These are phyloP conservation scores for Dusona sp. DNA, from an alignment of 2,888 invertebrate genomes.

Conservation along the genomic window DNA sequence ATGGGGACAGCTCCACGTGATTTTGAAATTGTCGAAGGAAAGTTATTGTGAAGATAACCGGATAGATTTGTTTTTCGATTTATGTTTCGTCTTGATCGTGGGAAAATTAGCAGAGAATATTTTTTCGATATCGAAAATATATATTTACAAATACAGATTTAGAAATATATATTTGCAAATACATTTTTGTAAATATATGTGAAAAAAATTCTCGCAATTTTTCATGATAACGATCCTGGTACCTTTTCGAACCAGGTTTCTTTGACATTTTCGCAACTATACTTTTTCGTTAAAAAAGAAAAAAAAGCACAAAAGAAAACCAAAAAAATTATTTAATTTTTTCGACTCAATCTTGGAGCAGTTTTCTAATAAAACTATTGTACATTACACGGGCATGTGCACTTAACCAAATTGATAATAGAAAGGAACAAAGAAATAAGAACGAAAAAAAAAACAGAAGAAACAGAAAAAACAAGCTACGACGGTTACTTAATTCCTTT, in stretches of 20 bases:
- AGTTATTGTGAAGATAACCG: background rate
- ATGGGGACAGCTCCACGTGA: background rate
- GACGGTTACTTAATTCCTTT: constrained; percentile 61
- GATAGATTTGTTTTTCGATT: background rate
- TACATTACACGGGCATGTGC: constrained; percentile 63
- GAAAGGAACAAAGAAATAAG: background rate
- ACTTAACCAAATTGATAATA: constrained; percentile 53
- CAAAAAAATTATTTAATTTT: constrained; percentile 14
- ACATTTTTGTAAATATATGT: constrained; percentile 1
- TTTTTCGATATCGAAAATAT: background rate
- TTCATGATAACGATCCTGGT: background rate
- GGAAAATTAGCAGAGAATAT: background rate
- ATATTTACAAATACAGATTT: too few species aligned
- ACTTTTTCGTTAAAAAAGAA: background rate
- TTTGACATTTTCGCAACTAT: background rate
- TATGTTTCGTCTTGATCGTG: background rate
- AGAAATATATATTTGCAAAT: background rate
- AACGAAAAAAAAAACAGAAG: background rate
- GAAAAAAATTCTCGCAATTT: background rate
- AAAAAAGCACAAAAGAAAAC: constrained; percentile 15
- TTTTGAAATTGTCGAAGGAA: background rate
- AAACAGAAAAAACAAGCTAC: constrained; percentile 46
- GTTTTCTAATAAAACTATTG: constrained; percentile 44
- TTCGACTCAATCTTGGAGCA: constrained; percentile 28
- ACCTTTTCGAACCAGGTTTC: background rate